These are phyloP conservation scores for Hyperoplus lanceolatus DNA, from an alignment of 2,797 vertebrate species.

Conservation along the genomic window DNA sequence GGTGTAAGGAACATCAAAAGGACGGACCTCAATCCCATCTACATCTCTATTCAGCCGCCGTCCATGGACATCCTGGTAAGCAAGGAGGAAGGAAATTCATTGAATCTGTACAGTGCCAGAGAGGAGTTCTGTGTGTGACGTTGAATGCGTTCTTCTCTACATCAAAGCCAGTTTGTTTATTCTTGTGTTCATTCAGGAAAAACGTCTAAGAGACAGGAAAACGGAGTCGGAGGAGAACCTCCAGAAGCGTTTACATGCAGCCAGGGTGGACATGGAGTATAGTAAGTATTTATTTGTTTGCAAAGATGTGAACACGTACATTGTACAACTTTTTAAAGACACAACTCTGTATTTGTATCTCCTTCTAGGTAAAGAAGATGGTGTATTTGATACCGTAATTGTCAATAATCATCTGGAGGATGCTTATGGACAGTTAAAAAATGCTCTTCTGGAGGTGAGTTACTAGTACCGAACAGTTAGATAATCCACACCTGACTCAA, in stretches of 20 bases:
- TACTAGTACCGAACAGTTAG: not conserved
- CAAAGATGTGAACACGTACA: not conserved
- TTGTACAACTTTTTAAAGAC: not conserved
- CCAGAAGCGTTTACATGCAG: conserved; percentile 88
- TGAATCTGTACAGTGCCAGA: too few species aligned
- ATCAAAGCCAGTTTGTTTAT: not conserved
- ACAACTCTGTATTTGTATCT: not conserved
- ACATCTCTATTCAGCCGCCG: conserved; percentile 94
- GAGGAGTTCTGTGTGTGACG: not conserved
- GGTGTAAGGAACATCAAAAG: conserved; percentile 94
- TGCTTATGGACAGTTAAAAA: conserved; percentile 88
- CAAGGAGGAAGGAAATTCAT: not conserved
- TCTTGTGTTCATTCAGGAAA: conserved; percentile 84
- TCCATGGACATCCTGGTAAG: conserved; percentile 92
- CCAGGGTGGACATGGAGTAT: conserved; percentile 89
- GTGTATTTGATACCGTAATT: conserved; percentile 91
- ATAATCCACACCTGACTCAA: not conserved
- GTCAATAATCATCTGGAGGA: conserved; percentile 92
- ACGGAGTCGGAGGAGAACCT: conserved; percentile 95
- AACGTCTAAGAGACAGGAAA: conserved; percentile 90
- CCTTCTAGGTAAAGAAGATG: conserved; percentile 89
- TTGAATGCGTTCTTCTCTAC: not conserved
- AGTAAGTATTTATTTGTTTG: conserved; percentile 84
- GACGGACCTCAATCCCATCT: conserved; percentile 93
- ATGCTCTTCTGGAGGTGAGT: conserved; percentile 89